Base-by-base conservation (phyloP, 2,797 vertebrate species). In the Gephyroberyx darwinii region DNA sequence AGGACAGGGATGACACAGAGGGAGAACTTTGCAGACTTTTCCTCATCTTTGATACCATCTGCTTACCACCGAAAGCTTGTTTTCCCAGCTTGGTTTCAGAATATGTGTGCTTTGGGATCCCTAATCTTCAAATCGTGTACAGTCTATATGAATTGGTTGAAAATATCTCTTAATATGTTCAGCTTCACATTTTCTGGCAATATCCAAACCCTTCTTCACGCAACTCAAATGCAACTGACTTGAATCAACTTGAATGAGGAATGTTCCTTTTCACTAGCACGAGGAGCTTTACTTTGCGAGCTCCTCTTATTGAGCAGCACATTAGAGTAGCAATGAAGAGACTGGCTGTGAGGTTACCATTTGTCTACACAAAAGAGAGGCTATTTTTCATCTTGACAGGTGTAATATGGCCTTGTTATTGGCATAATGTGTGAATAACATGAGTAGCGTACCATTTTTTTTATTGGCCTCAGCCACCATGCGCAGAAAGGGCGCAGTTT, bases 341-440 rank as follows among this genome's bases (percentile, higher is more conserved):
- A 62, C 78, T 64, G 26, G 71, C 77, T 56, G 43, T 52, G 63
- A 69, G 70, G 66, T 80, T 71, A 59, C 75, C 69, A 71, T 85
- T 88, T 86, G 75, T 86, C 78, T 51, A 60, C 77, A 83, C 57
- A 47, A 84, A 86, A 85, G 68, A 66, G 73, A 74, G 68, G 48
- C 77, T 55, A 84, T 90, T 86, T 86, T 69, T 88, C 80, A 65
- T 74, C 74, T 68, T 71, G 80, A 88, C 83, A 76, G 84, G 55
- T 71, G 64, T 84, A 86, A 88, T 78, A 73, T 39, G 79, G 56
- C 74, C 72, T 35, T 47, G 69, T 85, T 89, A 86, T 80, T 78
- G 78, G 66, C 80, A 50, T 85, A 82, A 80, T 75, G 69, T 77
- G 71, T 66, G n/a, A 80, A 67, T 69, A 68, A 69, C 80, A 80